Evolutionary conservation across 1,140 invertebrate species (phyloP).

Genomic region (Metopolophium dirhodum): DNA sequence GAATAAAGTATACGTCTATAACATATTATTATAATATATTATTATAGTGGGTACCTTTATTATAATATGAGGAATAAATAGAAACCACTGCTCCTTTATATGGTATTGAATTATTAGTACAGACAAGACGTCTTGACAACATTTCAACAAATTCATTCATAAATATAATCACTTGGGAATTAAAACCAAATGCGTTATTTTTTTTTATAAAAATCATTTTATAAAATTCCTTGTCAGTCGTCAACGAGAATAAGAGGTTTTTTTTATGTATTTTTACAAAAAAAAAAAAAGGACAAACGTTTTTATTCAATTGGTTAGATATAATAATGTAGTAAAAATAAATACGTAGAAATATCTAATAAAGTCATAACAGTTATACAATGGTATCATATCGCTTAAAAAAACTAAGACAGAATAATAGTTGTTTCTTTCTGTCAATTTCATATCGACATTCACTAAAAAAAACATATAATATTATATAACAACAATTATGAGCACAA

Average conservation of each 20-base stretch:
- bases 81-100: neutral
- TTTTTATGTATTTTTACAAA: neutral
- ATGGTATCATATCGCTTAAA: neutral
- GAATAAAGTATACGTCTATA: neutral
- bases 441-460: neutral
- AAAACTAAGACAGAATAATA: neutral
- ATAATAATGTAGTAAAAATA: neutral
- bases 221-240: neutral
- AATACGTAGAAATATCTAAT: neutral
- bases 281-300: neutral
- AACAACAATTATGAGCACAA: neutral
- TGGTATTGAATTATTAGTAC: conserved; percentile 1
- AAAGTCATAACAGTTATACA: neutral
- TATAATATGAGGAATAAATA: neutral
- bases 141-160: neutral
- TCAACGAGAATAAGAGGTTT: neutral
- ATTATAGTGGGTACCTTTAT: neutral
- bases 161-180: neutral
- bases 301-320: neutral
- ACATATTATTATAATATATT: neutral
- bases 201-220: neutral
- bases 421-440: neutral
- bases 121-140: neutral
- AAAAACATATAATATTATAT: neutral
- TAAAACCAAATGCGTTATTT: neutral